Evolutionary conservation across 2,113 vertebrate genomes (phyloP), one percentile per base, ranked within the genome.

Genomic region (Neolamprologus longior): DNA sequence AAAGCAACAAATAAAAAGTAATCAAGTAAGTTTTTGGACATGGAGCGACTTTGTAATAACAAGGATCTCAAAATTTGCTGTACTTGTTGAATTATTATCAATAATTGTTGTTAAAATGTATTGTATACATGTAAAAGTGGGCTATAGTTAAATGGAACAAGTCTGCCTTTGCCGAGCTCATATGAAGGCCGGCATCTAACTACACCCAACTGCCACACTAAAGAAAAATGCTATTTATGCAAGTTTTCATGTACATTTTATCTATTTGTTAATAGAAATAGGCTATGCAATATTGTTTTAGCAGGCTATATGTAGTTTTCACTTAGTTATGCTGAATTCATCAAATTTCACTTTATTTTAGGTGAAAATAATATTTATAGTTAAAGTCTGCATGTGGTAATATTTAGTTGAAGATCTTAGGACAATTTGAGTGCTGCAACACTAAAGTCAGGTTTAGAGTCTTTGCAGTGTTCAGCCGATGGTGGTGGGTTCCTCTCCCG

Each of bases 401-500:
- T 73, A 52, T 78, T 78, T 50, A 78, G 26, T 52, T 31, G 26
- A 50, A 31, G 26, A 31, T 78, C 45, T 52, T 78, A 28, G 40
- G 14, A 28, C 14, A 47, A 78, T 78, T n/a, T 78, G 73, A 78
- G 26, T 8, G 45, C 45, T 31, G 45, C 45, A 28, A 45, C 42
- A 76, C 15, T 47, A 26, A 76, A 76, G 42, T 47, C 42, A 47
- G 42, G 42, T 19, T 19, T 53, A 58, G 13, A 80, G 7, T 82
- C 73, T 86, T 83, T 79, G 83, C 81, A n/a, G 79, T 82, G 84
- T 19, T 40, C 10, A 86, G 93, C 87, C 73, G 91, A 89, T 92
- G 94, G 90, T 91, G 89, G 80, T 53, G 91, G 86, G 84, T 87
- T 90, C 91, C 92, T 93, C 90, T 91, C 92, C 90, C 26, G 86